A percentile compares a stretch with the other conserved stretches of the same genome.
phyloP scores from a whole-genome alignment of 2,888 invertebrate genomes.

The Lamellibrachia columna region DNA sequence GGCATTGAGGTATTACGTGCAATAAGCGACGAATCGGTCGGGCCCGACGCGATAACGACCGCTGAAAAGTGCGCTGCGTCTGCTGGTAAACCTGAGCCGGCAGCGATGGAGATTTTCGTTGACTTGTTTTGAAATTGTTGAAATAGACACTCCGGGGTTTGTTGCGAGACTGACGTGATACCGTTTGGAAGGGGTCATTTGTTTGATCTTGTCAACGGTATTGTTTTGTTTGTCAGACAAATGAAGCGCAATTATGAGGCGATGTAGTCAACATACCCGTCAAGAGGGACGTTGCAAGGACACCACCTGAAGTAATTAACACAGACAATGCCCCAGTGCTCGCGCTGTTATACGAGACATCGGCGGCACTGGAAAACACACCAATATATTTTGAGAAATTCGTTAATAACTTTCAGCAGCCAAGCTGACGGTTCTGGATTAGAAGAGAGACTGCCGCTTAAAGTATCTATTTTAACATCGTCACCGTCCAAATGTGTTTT shows the following conservation, averaged over 20 bases:
- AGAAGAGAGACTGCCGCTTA: not conserved
- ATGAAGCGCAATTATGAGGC: not conserved
- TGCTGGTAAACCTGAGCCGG: not conserved
- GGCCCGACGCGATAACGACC: not conserved
- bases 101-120: not conserved
- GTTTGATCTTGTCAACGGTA: not conserved
- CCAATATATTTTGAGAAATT: not conserved
- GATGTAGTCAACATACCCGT: not conserved
- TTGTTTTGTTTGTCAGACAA: constrained; percentile 1
- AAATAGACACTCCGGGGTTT: not conserved
- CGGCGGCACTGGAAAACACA: not conserved
- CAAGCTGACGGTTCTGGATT: not conserved
- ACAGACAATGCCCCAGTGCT: not conserved
- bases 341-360: not conserved
- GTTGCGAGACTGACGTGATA: not conserved
- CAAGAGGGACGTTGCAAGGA: not conserved
- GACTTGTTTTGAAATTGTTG: not conserved
- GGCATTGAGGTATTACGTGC: not conserved
- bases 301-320: not conserved
- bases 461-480: no score
- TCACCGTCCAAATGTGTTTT: no score
- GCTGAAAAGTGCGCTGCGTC: not conserved
- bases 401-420: not conserved
- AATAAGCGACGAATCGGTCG: not conserved
- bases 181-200: not conserved